phyloP scores from a whole-genome alignment of 1,140 invertebrate genomes.

The Orius insidiosus region DNA sequence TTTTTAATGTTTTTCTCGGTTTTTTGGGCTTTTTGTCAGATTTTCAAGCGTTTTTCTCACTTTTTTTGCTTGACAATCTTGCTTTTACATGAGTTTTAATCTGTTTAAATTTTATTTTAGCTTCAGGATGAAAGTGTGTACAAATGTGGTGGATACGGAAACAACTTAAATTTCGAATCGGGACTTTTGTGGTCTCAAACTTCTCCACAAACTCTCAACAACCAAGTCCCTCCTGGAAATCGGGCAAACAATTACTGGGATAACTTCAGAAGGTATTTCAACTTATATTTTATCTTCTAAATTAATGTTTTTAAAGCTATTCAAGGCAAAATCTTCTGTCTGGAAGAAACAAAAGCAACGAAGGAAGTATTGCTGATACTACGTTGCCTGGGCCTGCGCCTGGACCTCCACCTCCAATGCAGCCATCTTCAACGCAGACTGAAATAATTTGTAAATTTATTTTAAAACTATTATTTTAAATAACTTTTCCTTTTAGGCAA shows the following conservation, averaged over 20 bases:
- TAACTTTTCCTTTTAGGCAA: neutral
- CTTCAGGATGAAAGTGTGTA: conserved; percentile 23
- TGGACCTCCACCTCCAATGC: conserved; percentile 1
- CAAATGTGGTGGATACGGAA: conserved; percentile 16
- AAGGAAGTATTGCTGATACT: conserved; percentile 13
- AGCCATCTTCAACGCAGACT: conserved; percentile 5
- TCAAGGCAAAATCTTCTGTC: conserved; percentile 20
- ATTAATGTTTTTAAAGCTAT: conserved; percentile 15
- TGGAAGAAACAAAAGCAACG: conserved; percentile 19
- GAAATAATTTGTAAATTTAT: conserved; percentile 14
- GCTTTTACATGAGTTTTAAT: no score
- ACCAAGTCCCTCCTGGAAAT: conserved; percentile 72
- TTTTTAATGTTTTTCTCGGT: no score
- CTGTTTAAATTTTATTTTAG: conserved; percentile 22
- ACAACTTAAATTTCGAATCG: conserved; percentile 19
- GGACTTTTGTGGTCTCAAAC: conserved; percentile 16
- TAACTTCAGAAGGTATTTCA: conserved; percentile 59
- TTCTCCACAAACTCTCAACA: conserved; percentile 41
- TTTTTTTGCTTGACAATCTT: no score
- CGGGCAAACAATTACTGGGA: conserved; percentile 83
- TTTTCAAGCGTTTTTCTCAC: no score
- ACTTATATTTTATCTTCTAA: neutral
- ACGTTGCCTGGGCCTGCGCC: conserved; percentile 1
- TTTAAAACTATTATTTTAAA: neutral
- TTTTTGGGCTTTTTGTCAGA: no score